Percentiles rank a stretch among this genome's conserved stretches.
Conservation (phyloP, 2,888 invertebrate genomes). For the Sesia bembeciformis region DNA sequence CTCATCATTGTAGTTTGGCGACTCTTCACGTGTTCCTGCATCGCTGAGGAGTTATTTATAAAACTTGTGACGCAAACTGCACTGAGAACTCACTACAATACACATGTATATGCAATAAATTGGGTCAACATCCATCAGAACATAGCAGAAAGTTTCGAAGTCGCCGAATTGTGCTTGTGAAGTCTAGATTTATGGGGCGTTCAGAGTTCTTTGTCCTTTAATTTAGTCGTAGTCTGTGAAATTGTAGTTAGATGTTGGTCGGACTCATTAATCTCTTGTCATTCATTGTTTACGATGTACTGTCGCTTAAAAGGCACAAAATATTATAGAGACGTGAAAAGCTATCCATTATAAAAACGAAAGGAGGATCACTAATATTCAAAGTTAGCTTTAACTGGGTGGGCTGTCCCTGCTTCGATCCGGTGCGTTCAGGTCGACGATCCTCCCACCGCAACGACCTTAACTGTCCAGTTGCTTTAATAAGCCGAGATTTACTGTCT, state of each 20-base stretch:
- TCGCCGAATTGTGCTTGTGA: neutral
- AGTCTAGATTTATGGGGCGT: neutral
- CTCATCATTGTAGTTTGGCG: constrained; percentile 15
- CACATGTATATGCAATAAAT: constrained; percentile 2
- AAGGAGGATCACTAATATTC: neutral
- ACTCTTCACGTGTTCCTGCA: constrained; percentile 16
- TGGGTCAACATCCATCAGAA: constrained; percentile 3
- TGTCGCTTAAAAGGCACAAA: no score
- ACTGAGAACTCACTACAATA: constrained; percentile 8
- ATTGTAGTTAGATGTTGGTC: no score
- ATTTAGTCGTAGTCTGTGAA: neutral
- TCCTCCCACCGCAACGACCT: neutral
- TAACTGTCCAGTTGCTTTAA: constrained; percentile 11
- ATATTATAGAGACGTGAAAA: no score
- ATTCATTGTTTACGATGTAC: no score
- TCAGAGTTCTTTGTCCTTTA: neutral
- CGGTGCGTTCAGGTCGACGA: constrained; percentile 8
- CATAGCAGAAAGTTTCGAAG: constrained; percentile 1
- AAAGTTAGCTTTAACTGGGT: neutral
- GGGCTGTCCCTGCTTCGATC: constrained; percentile 4
- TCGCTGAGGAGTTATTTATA: constrained; percentile 27
- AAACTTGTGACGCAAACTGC: constrained; percentile 27
- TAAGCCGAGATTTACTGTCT: constrained; percentile 30
- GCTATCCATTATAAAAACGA: no score
- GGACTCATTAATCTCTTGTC: no score